Evolutionary conservation across 2,888 invertebrate species (phyloP).

Genomic region (Arge pagana): DNA sequence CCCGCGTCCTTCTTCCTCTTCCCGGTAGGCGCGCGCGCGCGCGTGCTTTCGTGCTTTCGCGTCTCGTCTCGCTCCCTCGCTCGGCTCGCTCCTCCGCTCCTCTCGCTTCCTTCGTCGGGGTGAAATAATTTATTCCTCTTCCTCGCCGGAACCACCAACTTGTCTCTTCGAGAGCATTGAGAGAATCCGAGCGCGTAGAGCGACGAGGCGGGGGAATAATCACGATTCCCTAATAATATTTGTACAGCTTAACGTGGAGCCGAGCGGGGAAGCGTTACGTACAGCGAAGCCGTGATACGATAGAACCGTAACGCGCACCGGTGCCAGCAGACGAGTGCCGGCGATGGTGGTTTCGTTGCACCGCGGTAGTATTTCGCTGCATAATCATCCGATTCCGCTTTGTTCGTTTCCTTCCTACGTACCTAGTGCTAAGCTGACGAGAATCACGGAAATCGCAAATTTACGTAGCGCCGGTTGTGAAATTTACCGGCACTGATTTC

Average conservation of each 20-base stretch:
- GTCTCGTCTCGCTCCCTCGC: no score
- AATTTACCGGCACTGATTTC: conserved; percentile 5
- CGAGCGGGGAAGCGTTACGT: not conserved
- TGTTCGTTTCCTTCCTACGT: conserved; percentile 9
- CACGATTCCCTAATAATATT: conserved; percentile 12
- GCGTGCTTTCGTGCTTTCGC: no score
- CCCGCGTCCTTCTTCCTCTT: no score
- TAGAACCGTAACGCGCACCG: not conserved
- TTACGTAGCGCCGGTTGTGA: conserved; percentile 1
- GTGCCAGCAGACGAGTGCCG: conserved; percentile 7
- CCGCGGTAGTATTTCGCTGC: no score
- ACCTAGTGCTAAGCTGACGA: not conserved
- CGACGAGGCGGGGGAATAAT: not conserved
- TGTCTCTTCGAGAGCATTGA: not conserved
- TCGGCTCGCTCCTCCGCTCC: no score
- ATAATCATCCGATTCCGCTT: conserved; percentile 10
- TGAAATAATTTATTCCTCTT: conserved; percentile 13
- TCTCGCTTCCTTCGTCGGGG: not conserved
- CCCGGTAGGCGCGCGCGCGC: no score
- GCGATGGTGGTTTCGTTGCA: no score
- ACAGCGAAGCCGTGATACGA: not conserved
- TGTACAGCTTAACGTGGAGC: conserved; percentile 10
- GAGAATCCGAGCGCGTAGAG: not conserved
- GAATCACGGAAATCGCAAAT: conserved; percentile 12
- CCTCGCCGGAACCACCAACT: conserved; percentile 4